Conservation (phyloP, 2,113 vertebrate species). For the Plecturocebus donacophilus region DNA sequence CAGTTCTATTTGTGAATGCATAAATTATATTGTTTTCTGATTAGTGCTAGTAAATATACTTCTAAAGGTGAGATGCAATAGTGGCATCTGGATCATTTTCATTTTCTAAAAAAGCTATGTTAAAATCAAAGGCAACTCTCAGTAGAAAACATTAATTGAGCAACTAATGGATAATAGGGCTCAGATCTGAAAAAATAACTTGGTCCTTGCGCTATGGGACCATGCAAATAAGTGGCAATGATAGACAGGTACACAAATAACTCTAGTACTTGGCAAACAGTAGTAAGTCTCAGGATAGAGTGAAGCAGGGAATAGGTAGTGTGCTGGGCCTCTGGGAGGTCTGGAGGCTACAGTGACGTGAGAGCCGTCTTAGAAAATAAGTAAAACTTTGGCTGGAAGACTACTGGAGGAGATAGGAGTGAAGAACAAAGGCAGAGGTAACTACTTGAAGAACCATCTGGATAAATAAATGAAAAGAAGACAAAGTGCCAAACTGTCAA, state of each 20-base stretch:
- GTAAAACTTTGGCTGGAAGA: neutral
- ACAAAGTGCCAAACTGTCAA: neutral
- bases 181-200: neutral
- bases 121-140: neutral
- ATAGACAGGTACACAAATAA: neutral
- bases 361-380: neutral
- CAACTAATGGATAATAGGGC: neutral
- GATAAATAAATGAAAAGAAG: neutral
- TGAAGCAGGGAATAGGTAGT: no score
- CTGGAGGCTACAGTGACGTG: neutral
- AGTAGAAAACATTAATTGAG: neutral
- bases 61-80: neutral
- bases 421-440: neutral
- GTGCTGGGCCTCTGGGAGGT: neutral
- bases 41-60: neutral
- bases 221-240: neutral
- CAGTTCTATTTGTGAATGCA: neutral
- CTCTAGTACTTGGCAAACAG: neutral
- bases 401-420: neutral
- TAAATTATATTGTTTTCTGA: neutral
- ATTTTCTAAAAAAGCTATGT: neutral
- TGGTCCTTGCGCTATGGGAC: neutral
- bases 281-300: neutral
- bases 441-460: neutral
- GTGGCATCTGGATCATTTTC: neutral